These are phyloP conservation scores for Steatocranus sp. DNA, from an alignment of 2,797 vertebrate species.

Conservation along the genomic window DNA sequence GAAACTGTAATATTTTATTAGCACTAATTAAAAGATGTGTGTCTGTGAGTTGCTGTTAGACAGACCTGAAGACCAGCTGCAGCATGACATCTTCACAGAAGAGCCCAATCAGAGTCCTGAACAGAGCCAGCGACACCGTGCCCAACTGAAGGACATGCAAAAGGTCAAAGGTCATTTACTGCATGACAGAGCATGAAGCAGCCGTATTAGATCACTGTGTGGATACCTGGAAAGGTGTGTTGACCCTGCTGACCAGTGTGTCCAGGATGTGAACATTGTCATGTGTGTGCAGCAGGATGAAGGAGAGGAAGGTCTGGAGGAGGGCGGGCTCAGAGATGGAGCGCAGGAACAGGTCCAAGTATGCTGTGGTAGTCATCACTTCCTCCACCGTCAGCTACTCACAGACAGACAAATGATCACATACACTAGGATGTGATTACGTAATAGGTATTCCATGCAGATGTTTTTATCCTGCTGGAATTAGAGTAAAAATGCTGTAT, in stretches of 20 bases:
- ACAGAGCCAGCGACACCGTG: conserved; percentile 92
- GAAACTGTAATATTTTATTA: background rate
- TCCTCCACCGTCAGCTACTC: conserved; percentile 90
- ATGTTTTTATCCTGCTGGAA: background rate
- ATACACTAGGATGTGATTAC: background rate
- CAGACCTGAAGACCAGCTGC: conserved; percentile 91
- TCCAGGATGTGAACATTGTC: conserved; percentile 92
- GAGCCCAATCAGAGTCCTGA: conserved; percentile 91
- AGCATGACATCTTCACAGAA: conserved; percentile 98
- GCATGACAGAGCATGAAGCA: background rate
- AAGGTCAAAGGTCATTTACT: background rate
- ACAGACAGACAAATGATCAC: background rate
- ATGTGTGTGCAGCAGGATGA: conserved; percentile 88
- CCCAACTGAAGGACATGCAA: conserved; percentile 81
- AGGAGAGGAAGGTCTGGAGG: conserved; percentile 91
- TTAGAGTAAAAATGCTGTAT: rapidly evolving
- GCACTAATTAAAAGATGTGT: background rate
- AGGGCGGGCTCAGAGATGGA: conserved; percentile 86
- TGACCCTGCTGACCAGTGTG: conserved; percentile 92
- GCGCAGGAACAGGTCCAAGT: conserved; percentile 92
- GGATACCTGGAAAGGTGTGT: conserved; percentile 92
- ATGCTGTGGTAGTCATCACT: conserved; percentile 94
- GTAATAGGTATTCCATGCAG: background rate
- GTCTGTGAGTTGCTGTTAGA: background rate
- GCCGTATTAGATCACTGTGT: background rate